Evolutionary conservation across 2,888 invertebrate species (phyloP).

Genomic region (Chorisops tibialis): DNA sequence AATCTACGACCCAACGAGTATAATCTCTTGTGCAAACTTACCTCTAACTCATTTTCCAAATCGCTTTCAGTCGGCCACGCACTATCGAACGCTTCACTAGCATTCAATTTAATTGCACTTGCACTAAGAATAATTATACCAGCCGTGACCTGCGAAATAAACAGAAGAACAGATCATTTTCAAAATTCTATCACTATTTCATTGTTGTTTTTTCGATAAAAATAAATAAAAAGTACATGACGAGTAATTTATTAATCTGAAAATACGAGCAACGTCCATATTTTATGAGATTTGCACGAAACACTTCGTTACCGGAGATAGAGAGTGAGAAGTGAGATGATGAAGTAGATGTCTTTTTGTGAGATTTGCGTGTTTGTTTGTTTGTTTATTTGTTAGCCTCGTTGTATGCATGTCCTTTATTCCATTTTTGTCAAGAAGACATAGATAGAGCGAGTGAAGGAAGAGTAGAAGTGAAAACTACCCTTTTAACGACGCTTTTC

Average conservation of each 20-base stretch:
- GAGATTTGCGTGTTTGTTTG: no score
- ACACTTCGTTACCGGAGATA: no score
- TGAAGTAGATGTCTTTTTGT: no score
- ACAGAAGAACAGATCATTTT: not conserved
- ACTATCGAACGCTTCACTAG: slow-evolving; percentile 50
- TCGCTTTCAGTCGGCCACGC: slow-evolving; percentile 52
- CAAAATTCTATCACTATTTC: not conserved
- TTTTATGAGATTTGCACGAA: slow-evolving; percentile 14
- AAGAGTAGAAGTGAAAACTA: no score
- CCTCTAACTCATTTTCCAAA: slow-evolving; percentile 51
- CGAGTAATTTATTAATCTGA: slow-evolving; percentile 11
- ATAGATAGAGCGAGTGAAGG: no score
- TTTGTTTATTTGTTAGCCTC: no score
- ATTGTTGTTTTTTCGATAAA: not conserved
- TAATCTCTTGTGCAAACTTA: slow-evolving; percentile 37
- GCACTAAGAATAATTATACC: slow-evolving; percentile 41
- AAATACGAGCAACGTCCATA: slow-evolving; percentile 1
- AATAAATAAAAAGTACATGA: not conserved
- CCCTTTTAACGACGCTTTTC: no score
- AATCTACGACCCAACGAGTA: no score
- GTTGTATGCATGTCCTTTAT: no score
- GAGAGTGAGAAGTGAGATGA: no score
- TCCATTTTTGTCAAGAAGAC: no score
- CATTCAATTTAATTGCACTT: slow-evolving; percentile 48
- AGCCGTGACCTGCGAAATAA: slow-evolving; percentile 39